Base-by-base conservation (phyloP, 2,888 invertebrate genomes). In the Hirtodrosophila confusa region DNA sequence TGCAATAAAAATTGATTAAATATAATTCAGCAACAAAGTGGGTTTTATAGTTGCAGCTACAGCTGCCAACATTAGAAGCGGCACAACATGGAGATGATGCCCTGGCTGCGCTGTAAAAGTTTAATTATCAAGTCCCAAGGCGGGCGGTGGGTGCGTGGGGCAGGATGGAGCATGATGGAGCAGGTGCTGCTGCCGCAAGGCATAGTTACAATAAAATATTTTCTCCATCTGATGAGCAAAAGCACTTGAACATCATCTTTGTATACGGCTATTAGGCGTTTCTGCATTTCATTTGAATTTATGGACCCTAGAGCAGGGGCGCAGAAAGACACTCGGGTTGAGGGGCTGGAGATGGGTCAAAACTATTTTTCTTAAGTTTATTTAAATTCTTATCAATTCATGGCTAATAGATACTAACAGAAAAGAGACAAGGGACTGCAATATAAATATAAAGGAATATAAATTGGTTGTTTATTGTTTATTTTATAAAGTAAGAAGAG, bases 1-100 rank as follows among this genome's bases (percentile, higher is more conserved):
- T 87, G 84, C 72, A 86, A 88, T 88, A 88, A 84, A 84, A 84
- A 88, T 84, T 84, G 88, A 84, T 84, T 84, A 84, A 84, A 84
- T 88, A 84, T 84, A 84, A 84, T 84, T 88, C 80, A 84, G 87
- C 84, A 88, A 84, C 84, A 84, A 88, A 77, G 84, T 88, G 70
- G 51, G 69, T 84, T 88, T 84, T 88, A 84, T 84, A 69, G 88
- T 66, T 83, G 86, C 75, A 67, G 61, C 60, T 67, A 29, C 75
- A 61, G 45, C 48, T 43, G 44, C 43, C 69, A 69, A 65, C 86
- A 80, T 86, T 80, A 86, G 80, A 80, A 67, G 61, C 51, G 45
- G 44, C n/a, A 54, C 39, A 62, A 44, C 12, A 12, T 24, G 56
- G 45, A 47, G 40, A 43, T 66, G 56, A 29, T 11, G 55, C 44